Evolutionary conservation across 2,113 vertebrate genomes (phyloP).

Genomic region (Psittacula cyanocephala): DNA sequence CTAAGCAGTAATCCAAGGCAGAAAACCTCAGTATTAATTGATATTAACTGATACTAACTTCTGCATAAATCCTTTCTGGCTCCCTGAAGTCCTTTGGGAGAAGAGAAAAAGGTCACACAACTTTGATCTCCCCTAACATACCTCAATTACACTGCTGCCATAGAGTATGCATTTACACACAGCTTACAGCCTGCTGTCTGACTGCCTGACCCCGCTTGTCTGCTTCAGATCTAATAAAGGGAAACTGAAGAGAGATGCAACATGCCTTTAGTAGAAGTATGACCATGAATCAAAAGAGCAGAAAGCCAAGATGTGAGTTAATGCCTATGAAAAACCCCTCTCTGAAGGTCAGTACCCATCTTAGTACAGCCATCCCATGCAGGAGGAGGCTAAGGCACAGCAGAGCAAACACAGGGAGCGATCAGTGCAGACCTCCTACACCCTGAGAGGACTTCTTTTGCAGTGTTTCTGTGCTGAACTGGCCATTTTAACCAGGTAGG

Average conservation of each 20-base stretch:
- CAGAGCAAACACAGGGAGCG: background rate
- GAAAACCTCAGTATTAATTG: background rate
- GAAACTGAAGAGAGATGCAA: background rate
- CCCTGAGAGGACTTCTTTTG: background rate
- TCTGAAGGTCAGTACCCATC: background rate
- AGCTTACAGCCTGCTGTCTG: background rate
- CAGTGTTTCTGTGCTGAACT: background rate
- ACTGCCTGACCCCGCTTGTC: background rate
- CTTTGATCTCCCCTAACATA: background rate
- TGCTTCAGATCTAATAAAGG: background rate
- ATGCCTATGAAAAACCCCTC: background rate
- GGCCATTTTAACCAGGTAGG: background rate
- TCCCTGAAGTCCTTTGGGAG: background rate
- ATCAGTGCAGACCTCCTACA: background rate
- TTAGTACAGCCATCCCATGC: background rate
- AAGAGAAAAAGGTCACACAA: background rate
- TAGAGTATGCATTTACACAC: background rate
- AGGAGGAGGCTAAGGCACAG: background rate
- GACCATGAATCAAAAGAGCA: background rate
- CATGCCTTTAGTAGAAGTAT: accelerated
- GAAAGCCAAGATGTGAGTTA: background rate
- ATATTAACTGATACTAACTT: background rate
- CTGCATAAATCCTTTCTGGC: background rate
- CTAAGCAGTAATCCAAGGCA: background rate
- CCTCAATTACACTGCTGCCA: background rate